Conservation (phyloP, 2,888 invertebrate species). For the Mimas tiliae region DNA sequence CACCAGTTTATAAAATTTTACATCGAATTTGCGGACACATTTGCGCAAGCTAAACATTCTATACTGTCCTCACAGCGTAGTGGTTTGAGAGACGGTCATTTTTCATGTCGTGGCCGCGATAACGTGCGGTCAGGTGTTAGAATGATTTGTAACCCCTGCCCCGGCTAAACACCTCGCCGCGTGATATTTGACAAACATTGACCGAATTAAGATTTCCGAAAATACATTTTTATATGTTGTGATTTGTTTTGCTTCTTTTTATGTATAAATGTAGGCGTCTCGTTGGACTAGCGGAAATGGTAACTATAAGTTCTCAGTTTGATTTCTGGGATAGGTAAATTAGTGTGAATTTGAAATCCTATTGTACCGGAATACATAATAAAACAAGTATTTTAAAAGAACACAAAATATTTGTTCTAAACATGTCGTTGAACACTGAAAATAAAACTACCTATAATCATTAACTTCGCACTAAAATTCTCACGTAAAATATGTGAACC, state of each 20-base stretch:
- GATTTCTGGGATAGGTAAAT: too few species aligned
- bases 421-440: neutral
- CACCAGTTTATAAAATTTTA: neutral
- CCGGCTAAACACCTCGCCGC: slow-evolving; percentile 45
- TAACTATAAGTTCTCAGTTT: too few species aligned
- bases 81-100: slow-evolving; percentile 72
- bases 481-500: slow-evolving; percentile 40
- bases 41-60: neutral
- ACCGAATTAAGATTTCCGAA: slow-evolving; percentile 36
- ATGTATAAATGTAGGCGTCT: neutral
- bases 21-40: too few species aligned
- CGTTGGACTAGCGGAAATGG: too few species aligned
- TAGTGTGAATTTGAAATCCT: too few species aligned
- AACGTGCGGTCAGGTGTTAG: slow-evolving; percentile 78
- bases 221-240: neutral
- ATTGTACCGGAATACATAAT: neutral
- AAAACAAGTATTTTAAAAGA: neutral
- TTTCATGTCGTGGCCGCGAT: slow-evolving; percentile 78
- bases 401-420: neutral
- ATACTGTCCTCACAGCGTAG: slow-evolving; percentile 32
- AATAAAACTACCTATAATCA: neutral
- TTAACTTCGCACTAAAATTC: slow-evolving; percentile 18
- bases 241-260: neutral
- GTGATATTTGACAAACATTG: slow-evolving; percentile 39
- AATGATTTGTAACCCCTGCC: slow-evolving; percentile 73